phyloP scores from a whole-genome alignment of 30 jellyfish, hydroid and myxozoan species.

The Pelagia noctiluca region DNA sequence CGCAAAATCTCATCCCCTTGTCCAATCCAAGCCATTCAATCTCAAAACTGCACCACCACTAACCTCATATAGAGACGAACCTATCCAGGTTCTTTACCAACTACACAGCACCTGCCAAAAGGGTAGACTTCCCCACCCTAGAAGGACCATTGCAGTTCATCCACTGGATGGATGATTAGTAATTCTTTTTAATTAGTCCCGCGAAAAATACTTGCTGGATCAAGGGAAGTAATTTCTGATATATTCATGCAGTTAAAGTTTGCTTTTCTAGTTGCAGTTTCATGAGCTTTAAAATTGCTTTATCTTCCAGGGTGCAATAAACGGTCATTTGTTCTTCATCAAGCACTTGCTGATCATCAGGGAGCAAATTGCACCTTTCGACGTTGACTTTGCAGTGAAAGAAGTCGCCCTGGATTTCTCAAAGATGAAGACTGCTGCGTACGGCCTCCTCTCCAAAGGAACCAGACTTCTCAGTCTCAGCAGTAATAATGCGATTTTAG shows the following conservation, averaged over 20 bases:
- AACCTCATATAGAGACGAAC: too few species aligned
- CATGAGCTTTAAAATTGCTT: too few species aligned
- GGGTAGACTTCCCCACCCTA: background rate
- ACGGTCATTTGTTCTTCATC: slow-evolving; percentile 88
- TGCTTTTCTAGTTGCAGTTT: too few species aligned
- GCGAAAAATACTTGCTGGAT: too few species aligned
- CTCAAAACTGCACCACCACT: too few species aligned
- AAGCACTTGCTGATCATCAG: slow-evolving; percentile 89
- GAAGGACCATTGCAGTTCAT: background rate
- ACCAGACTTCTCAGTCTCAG: slow-evolving; percentile 81
- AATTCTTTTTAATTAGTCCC: too few species aligned
- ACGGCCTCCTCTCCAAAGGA: slow-evolving; percentile 90
- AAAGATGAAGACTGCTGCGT: slow-evolving; percentile 91
- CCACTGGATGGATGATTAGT: too few species aligned
- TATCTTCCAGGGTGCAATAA: slow-evolving; percentile 83
- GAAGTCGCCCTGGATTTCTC: slow-evolving; percentile 94
- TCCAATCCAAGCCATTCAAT: too few species aligned
- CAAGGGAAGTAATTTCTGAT: too few species aligned
- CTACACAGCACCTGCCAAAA: background rate
- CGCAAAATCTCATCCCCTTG: too few species aligned
- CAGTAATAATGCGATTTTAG: slow-evolving; percentile 90
- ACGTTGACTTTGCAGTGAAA: slow-evolving; percentile 96
- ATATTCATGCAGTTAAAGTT: too few species aligned
- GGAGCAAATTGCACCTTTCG: slow-evolving; percentile 97
- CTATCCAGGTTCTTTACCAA: too few species aligned